Evolutionary conservation across 2,113 vertebrate genomes (phyloP).

Genomic region (Phyllopteryx taeniolatus): DNA sequence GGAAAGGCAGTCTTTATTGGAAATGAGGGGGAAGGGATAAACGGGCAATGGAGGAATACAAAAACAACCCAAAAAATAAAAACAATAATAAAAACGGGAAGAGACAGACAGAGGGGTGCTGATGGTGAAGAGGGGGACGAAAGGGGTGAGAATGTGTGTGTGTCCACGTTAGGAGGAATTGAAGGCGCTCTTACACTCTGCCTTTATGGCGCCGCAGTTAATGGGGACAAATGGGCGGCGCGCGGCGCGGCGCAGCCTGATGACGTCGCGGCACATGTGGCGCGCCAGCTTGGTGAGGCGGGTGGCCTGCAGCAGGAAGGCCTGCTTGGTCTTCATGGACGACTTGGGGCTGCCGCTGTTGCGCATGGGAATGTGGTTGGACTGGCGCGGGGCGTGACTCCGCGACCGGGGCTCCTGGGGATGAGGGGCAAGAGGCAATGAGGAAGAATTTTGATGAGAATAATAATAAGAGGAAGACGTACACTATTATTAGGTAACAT

Average conservation of each 20-base stretch:
- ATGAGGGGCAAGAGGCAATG: neutral
- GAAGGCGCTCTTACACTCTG: conserved; percentile 99
- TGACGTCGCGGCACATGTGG: conserved; percentile 96
- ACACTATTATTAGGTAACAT: neutral
- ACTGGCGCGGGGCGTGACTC: conserved; percentile 85
- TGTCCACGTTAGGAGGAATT: conserved; percentile 92
- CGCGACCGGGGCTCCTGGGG: conserved; percentile 82
- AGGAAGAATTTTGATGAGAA: neutral
- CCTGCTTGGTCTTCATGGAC: conserved; percentile 94
- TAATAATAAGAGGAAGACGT: no score
- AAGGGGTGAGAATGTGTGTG: conserved; percentile 36
- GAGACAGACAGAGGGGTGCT: conserved; percentile 55
- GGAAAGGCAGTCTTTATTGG: conserved; percentile 82
- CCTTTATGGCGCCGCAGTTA: conserved; percentile 99
- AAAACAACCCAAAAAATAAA: conserved; percentile 77
- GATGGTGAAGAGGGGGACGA: conserved; percentile 23
- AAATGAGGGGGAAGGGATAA: conserved; percentile 61
- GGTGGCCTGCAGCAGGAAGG: conserved; percentile 93
- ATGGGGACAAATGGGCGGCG: conserved; percentile 98
- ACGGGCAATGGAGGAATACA: conserved; percentile 59
- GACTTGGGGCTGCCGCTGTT: conserved; percentile 95
- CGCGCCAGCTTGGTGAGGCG: conserved; percentile 96
- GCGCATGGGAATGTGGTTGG: conserved; percentile 87
- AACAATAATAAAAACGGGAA: conserved; percentile 77
- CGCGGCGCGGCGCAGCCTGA: conserved; percentile 92